These are phyloP conservation scores for Anneissia japonica DNA, from an alignment of 35 echinoderm and acorn worm species.

Conservation along the genomic window DNA sequence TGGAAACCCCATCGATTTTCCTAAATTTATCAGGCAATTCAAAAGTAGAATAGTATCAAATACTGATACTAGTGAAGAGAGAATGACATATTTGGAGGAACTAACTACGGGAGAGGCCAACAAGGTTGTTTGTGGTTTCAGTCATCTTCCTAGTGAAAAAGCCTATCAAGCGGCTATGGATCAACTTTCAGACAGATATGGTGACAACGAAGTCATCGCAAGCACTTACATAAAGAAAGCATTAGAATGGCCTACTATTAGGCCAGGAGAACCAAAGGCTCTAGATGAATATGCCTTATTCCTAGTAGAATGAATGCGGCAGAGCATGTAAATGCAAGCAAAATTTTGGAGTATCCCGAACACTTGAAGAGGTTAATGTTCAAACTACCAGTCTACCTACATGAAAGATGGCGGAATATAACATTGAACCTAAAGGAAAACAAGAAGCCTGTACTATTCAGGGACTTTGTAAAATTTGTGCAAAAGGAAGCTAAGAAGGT, in stretches of 20 bases:
- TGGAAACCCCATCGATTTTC: conserved; percentile 6
- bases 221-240: conserved; percentile 14
- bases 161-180: background rate
- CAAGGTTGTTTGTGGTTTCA: background rate
- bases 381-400: conserved; percentile 13
- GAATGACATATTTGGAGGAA: conserved; percentile 15
- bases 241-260: conserved; percentile 11
- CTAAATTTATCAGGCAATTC: conserved; percentile 10
- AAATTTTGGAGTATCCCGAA: conserved; percentile 19
- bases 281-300: conserved; percentile 20
- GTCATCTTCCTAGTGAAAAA: background rate
- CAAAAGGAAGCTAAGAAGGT: conserved; percentile 13
- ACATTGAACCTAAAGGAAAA: conserved; percentile 1
- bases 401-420: conserved; percentile 17
- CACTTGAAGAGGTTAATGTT: background rate
- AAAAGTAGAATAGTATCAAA: conserved; percentile 12
- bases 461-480: conserved; percentile 1
- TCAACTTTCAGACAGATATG: background rate
- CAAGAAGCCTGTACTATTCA: background rate
- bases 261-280: background rate
- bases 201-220: background rate
- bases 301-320: conserved; percentile 25
- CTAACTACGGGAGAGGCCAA: conserved; percentile 4
- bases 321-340: background rate
- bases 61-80: background rate